Conservation (phyloP, 1,140 invertebrate genomes). For the Temnothorax curvispinosus region DNA sequence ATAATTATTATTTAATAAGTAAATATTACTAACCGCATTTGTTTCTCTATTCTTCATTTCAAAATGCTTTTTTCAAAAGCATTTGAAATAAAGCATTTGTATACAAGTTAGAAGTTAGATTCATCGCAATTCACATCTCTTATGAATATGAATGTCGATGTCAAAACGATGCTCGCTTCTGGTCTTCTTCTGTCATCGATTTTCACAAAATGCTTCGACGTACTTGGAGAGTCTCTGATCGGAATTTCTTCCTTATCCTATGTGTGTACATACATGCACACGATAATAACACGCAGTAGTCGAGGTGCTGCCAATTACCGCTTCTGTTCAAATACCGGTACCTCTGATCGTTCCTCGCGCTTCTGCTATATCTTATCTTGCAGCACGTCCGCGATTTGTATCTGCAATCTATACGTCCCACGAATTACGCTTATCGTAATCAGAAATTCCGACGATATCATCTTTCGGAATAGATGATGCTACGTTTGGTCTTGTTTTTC, state of each 20-base stretch:
- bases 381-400: background rate
- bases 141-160: background rate
- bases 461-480: constrained; percentile 14
- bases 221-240: background rate
- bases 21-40: background rate
- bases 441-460: background rate
- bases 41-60: background rate
- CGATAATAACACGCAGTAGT: background rate
- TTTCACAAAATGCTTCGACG: background rate
- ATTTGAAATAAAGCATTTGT: too few species aligned
- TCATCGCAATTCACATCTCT: constrained; percentile 26
- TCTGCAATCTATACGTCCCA: background rate
- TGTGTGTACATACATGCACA: background rate
- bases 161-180: background rate
- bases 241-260: too few species aligned
- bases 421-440: background rate
- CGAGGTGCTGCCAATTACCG: constrained; percentile 16
- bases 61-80: background rate
- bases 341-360: background rate
- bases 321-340: constrained; percentile 29
- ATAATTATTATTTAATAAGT: background rate
- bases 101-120: background rate
- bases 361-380: constrained; percentile 19
- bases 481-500: background rate
- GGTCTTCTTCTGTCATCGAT: background rate